Conservation (phyloP, 92 coral and sea anemone species). For the Bergia puertoricense region DNA sequence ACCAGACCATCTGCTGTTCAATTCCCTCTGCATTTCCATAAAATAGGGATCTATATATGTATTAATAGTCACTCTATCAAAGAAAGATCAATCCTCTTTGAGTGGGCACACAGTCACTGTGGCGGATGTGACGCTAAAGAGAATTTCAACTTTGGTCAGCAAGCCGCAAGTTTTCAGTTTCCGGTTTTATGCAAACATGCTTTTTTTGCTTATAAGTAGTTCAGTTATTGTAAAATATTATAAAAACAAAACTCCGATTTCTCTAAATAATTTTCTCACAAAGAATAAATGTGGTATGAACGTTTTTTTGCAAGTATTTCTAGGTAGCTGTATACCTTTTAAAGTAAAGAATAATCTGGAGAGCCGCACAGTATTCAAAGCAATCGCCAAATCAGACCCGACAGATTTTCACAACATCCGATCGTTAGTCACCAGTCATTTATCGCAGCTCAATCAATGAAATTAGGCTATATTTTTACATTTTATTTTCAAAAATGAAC, state of each 20-base stretch:
- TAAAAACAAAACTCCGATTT: no score
- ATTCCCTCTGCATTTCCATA: constrained; percentile 41
- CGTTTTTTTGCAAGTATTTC: no score
- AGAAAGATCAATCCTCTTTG: background rate
- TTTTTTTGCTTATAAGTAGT: background rate
- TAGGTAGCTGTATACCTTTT: no score
- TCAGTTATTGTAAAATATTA: no score
- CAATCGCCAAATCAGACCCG: background rate
- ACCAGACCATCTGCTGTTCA: constrained; percentile 32
- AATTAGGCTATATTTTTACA: no score
- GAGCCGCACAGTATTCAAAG: background rate
- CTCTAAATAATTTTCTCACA: no score
- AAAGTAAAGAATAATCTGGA: background rate
- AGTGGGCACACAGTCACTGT: background rate
- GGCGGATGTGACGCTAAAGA: constrained; percentile 25
- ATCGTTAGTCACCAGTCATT: no score
- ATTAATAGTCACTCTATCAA: background rate
- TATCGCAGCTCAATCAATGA: no score
- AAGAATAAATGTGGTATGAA: no score
- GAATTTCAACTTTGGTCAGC: constrained; percentile 40
- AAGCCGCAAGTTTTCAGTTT: background rate
- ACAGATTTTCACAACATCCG: background rate
- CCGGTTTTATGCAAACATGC: background rate
- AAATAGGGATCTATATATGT: background rate
- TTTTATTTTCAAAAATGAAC: no score